Evolutionary conservation across 2,797 vertebrate genomes (phyloP).

Genomic region (Schizopygopsis pylzovi): DNA sequence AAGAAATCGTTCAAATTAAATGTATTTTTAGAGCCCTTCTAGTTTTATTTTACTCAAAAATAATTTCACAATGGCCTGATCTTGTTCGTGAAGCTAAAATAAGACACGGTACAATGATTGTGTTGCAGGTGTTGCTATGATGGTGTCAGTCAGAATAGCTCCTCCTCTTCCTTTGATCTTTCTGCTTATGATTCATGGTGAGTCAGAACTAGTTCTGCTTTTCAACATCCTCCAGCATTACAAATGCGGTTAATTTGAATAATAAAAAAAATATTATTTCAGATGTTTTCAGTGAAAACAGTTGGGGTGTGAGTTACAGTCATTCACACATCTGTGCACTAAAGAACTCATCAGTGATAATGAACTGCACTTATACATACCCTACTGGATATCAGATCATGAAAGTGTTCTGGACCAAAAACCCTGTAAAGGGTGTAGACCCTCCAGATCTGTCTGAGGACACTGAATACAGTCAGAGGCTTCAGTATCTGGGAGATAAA

Average conservation of each 20-base stretch:
- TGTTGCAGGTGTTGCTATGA: neutral
- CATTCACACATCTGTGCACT: conserved; percentile 1
- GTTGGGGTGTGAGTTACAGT: conserved; percentile 10
- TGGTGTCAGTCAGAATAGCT: neutral
- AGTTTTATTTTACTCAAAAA: no score
- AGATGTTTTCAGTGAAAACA: neutral
- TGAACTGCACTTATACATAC: conserved; percentile 27
- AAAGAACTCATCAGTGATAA: conserved; percentile 44
- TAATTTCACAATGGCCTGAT: no score
- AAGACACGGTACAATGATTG: neutral
- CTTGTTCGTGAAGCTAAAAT: neutral
- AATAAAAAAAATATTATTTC: neutral
- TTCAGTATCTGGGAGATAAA: conserved; percentile 3
- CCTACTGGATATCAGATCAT: accelerated
- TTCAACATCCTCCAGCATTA: neutral
- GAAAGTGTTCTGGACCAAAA: neutral
- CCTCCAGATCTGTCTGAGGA: accelerated
- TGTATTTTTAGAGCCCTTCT: no score
- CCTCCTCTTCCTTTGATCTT: neutral
- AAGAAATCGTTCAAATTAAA: no score
- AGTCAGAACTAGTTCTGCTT: neutral
- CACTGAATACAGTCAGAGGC: neutral
- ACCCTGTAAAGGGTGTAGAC: no score
- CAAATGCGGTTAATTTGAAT: neutral
- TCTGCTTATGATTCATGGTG: neutral